Conservation (phyloP, 2,113 vertebrate species). For the Orientallactaga bullata region DNA sequence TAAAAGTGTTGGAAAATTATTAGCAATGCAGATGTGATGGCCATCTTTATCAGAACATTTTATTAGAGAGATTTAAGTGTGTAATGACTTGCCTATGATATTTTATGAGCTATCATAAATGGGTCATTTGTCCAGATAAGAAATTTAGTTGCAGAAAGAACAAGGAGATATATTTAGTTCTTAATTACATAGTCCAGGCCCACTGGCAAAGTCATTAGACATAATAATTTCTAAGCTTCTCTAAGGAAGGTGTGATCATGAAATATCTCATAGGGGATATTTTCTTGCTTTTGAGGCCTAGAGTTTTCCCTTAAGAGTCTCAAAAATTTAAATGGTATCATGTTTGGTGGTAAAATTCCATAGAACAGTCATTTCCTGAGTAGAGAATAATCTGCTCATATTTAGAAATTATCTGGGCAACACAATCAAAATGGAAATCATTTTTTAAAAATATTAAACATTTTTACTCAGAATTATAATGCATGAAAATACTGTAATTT, state of each 20-base stretch:
- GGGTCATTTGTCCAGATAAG: slow-evolving; percentile 78
- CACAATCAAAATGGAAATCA: slow-evolving; percentile 34
- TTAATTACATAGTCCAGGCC: slow-evolving; percentile 76
- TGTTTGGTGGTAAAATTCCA: slow-evolving; percentile 4
- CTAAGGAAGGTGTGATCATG: slow-evolving; percentile 46
- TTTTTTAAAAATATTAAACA: not conserved
- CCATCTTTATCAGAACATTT: slow-evolving; percentile 49
- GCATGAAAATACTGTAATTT: no score
- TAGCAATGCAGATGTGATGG: slow-evolving; percentile 59
- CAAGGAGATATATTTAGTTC: slow-evolving; percentile 74
- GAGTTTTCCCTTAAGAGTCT: slow-evolving; percentile 41
- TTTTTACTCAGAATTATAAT: no score
- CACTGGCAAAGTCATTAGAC: slow-evolving; percentile 71
- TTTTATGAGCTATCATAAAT: slow-evolving; percentile 78
- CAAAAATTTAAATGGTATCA: not conserved
- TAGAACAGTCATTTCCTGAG: not conserved
- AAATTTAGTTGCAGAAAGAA: slow-evolving; percentile 74
- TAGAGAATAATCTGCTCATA: slow-evolving; percentile 47
- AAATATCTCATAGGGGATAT: not conserved
- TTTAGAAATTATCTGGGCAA: not conserved
- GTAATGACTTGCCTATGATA: slow-evolving; percentile 64
- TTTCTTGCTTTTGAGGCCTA: slow-evolving; percentile 42
- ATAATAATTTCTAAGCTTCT: slow-evolving; percentile 68
- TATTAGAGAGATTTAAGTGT: slow-evolving; percentile 63
- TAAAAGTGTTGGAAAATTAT: slow-evolving; percentile 65